Base-by-base conservation (phyloP, 2,113 vertebrate genomes). In the Anhinga rufa region DNA sequence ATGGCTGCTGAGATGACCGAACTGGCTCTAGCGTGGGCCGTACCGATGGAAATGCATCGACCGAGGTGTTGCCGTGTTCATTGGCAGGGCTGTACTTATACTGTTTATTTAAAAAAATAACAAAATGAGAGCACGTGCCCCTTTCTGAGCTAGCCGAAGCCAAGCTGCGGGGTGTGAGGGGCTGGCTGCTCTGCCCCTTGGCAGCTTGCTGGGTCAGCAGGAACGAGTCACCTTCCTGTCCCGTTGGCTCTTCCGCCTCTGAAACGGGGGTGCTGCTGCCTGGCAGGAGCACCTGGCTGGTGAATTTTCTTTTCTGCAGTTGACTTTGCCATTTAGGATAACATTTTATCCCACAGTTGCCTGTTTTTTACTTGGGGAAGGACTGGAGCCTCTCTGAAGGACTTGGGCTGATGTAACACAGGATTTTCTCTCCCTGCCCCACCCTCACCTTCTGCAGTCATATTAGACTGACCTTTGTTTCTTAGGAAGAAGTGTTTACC, bases 11-110 rank as follows among this genome's bases (percentile, higher is more conserved):
- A 13, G 57, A 9, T 2, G 2, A 4, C 15, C 5, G 26, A 32
- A 7, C 58, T 0, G 2, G 44, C 2, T 42, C 44, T 20, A 12
- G 82, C 19, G 5, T 9, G 0, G 58, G 51, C 20, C 0, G 4
- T 32, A 17, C 36, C 1, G 4, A 7, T n/a, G 60, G 52, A 31
- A 44, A 4, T 4, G 24, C 46, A 4, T 24, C 1, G 9, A 14
- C 44, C 0, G 3, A 40, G 29, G 44, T 66, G 60, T 38, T 66
- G 66, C 68, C 0, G 7, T 55, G 57, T 40, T 78, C 21, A 4
- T 42, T 57, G 54, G 57, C 57, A 51, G 65, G 14, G 66, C 64
- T 36, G 6, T 36, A 8, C 38, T 58, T 46, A 19, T 36, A 24
- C 12, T 55, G 40, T 42, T 49, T 22, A 15, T 19, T 49, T 40